Conservation (phyloP, 2,113 vertebrate genomes). For the Pithys albifrons region DNA sequence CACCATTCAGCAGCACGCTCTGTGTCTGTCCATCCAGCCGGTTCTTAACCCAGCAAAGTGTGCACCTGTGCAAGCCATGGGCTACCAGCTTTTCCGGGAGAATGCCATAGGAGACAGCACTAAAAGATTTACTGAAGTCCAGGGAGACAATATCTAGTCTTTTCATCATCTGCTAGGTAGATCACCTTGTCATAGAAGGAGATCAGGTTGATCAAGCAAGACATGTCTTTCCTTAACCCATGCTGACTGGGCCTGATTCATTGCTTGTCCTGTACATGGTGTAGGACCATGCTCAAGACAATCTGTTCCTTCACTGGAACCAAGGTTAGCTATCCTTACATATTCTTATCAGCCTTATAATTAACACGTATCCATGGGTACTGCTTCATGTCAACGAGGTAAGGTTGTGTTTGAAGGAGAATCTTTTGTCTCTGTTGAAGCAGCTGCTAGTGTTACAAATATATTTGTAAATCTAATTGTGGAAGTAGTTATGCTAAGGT, state of each 20-base stretch:
- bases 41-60: neutral
- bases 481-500: no score
- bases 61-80: fast-evolving
- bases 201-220: neutral
- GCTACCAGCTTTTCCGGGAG: neutral
- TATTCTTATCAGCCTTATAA: conserved; percentile 22
- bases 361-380: conserved; percentile 60
- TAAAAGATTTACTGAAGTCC: neutral
- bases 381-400: neutral
- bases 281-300: neutral
- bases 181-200: neutral
- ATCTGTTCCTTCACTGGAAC: neutral
- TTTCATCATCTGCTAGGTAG: no score
- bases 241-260: neutral
- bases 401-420: conserved; percentile 13
- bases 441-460: conserved; percentile 23
- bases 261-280: neutral
- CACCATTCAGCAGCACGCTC: fast-evolving
- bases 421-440: conserved; percentile 32
- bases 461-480: no score
- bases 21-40: fast-evolving
- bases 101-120: neutral
- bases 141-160: neutral
- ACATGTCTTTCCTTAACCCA: neutral
- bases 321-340: neutral